Percentiles rank a stretch among this genome's conserved stretches.
Evolutionary conservation across 2,888 invertebrate genomes (phyloP).

Genomic region (Calameuta pallipes): DNA sequence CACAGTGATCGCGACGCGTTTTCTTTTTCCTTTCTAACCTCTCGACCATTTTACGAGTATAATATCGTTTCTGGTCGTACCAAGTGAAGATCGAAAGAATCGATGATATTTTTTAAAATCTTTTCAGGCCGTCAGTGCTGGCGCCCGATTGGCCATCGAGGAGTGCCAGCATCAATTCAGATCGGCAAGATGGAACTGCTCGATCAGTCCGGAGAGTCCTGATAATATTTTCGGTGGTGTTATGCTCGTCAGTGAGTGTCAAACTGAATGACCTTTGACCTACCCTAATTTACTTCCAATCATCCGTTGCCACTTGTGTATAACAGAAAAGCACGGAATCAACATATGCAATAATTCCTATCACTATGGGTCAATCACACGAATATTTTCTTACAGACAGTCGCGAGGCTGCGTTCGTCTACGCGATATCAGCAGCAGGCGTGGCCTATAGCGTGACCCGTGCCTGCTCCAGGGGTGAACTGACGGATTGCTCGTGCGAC

Average conservation of each 20-base stretch:
- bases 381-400: constrained; percentile 74
- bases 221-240: constrained; percentile 87
- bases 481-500: constrained; percentile 91
- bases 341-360: too few relatives aligned
- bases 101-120: constrained; percentile 26
- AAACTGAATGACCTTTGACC: background rate
- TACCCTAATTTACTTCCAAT: background rate
- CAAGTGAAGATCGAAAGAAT: constrained; percentile 27
- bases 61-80: constrained; percentile 31
- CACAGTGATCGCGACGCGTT: background rate
- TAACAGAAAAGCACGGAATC: too few relatives aligned
- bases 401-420: constrained; percentile 89
- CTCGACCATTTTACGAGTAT: constrained; percentile 10
- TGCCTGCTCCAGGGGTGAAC: constrained; percentile 86
- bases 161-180: constrained; percentile 92
- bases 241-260: constrained; percentile 82
- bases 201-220: constrained; percentile 77
- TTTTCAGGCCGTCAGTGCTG: constrained; percentile 81
- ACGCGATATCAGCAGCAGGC: constrained; percentile 90
- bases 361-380: too few relatives aligned
- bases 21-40: background rate
- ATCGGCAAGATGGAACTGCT: constrained; percentile 91
- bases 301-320: too few relatives aligned
- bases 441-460: constrained; percentile 88
- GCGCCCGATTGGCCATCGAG: constrained; percentile 86